These are phyloP conservation scores for Aphidius ervi DNA, from an alignment of 1,140 invertebrate species.

Conservation along the genomic window DNA sequence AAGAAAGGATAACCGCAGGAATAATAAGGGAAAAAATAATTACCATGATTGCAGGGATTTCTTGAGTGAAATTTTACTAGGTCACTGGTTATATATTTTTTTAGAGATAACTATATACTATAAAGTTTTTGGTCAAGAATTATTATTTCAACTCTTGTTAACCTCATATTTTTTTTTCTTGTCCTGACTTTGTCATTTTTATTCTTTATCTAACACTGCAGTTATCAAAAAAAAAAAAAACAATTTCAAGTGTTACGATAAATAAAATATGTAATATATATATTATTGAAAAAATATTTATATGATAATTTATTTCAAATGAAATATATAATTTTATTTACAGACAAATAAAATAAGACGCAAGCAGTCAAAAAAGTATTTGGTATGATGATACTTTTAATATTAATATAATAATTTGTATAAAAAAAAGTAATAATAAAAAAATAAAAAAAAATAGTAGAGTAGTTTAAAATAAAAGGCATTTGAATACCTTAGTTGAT, in stretches of 20 bases:
- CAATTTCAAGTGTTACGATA: conserved; percentile 3
- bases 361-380: conserved; percentile 19
- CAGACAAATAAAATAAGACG: conserved; percentile 22
- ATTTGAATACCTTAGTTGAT: not conserved
- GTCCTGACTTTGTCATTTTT: not conserved
- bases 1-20: not conserved
- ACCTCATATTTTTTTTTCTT: not conserved
- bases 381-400: conserved; percentile 9
- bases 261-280: not conserved
- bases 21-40: conserved; percentile 2
- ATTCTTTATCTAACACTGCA: not conserved
- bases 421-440: too few relatives aligned
- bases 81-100: not conserved
- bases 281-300: not conserved
- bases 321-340: conserved; percentile 10
- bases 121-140: not conserved
- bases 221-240: conserved; percentile 8
- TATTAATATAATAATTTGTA: not conserved
- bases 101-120: not conserved
- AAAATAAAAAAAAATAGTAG: not conserved
- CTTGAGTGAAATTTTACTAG: conserved; percentile 8
- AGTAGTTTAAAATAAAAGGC: too few relatives aligned
- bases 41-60: conserved; percentile 6
- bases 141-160: not conserved
- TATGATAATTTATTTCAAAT: not conserved